A percentile compares a stretch with the other conserved stretches of the same genome.
Evolutionary conservation across 2,113 vertebrate genomes (phyloP).

Genomic region (Crotalus viridis): DNA sequence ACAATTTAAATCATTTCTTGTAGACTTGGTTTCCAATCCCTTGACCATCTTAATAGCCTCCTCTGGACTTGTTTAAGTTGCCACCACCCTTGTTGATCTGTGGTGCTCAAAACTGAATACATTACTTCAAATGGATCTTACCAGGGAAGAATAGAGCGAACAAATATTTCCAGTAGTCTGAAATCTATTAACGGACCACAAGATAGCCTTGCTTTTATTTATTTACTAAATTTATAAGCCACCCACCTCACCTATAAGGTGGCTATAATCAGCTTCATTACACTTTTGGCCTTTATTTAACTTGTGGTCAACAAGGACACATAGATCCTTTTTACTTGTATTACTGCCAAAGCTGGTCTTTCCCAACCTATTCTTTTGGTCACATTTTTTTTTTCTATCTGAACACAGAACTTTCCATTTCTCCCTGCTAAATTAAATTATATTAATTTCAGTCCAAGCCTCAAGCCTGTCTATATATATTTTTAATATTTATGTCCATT

Average conservation of each 20-base stretch:
- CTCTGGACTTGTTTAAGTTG: background rate
- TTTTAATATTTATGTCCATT: background rate
- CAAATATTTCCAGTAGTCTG: background rate
- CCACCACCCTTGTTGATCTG: background rate
- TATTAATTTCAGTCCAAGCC: background rate
- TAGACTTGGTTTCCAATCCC: background rate
- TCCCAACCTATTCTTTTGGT: background rate
- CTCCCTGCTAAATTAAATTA: background rate
- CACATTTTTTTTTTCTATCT: background rate
- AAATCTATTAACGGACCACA: background rate
- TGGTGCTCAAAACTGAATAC: background rate
- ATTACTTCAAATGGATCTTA: background rate
- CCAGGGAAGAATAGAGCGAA: background rate
- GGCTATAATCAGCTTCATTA: background rate
- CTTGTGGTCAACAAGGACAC: background rate
- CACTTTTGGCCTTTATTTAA: background rate
- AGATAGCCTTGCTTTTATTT: background rate
- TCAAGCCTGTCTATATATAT: background rate
- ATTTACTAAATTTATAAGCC: background rate
- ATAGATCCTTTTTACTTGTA: background rate
- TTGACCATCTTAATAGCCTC: background rate
- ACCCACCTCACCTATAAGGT: background rate
- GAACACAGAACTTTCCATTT: background rate
- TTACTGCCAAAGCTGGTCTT: background rate
- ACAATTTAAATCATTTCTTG: background rate